A percentile compares a stretch with the other conserved stretches of the same genome.
phyloP scores from a whole-genome alignment of 2,113 vertebrate genomes.

The Brienomyrus brachyistius region DNA sequence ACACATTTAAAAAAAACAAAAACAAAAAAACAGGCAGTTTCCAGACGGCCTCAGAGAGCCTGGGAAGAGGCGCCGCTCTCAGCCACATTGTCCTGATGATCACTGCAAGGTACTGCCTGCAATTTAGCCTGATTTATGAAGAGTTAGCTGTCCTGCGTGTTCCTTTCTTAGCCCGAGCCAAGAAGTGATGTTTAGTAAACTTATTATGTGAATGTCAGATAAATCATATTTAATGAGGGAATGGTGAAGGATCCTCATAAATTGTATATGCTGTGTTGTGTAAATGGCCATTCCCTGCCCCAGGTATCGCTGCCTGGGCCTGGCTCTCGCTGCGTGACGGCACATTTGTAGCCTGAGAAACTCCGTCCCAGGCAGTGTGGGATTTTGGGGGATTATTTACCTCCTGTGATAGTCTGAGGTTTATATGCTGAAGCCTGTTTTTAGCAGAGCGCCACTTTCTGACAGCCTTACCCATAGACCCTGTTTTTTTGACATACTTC shows the following conservation, averaged over 20 bases:
- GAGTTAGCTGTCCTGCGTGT: background rate
- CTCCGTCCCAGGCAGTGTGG: background rate
- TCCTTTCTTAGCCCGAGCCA: background rate
- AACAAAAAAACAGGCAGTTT: constrained; percentile 64
- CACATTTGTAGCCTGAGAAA: background rate
- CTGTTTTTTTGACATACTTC: background rate
- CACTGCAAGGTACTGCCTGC: constrained; percentile 1
- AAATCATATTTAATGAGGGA: constrained; percentile 22
- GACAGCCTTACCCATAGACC: background rate
- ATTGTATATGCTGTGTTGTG: background rate
- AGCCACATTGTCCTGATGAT: constrained; percentile 21
- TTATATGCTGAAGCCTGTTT: background rate
- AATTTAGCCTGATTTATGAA: constrained; percentile 19
- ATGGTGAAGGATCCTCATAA: constrained; percentile 19
- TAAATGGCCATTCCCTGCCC: background rate
- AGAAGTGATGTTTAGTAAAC: constrained; percentile 23
- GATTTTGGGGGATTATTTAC: background rate
- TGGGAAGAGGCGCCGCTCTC: constrained; percentile 78
- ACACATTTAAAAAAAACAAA: constrained; percentile 54
- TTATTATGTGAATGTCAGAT: background rate
- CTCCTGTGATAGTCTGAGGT: background rate
- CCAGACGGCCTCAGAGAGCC: constrained; percentile 72
- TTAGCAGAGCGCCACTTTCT: background rate
- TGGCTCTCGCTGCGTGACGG: background rate
- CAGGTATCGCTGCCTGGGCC: background rate